A percentile compares a stretch with the other conserved stretches of the same genome.
Evolutionary conservation across 2,797 vertebrate species (phyloP).

Genomic region (Spheniscus humboldti): DNA sequence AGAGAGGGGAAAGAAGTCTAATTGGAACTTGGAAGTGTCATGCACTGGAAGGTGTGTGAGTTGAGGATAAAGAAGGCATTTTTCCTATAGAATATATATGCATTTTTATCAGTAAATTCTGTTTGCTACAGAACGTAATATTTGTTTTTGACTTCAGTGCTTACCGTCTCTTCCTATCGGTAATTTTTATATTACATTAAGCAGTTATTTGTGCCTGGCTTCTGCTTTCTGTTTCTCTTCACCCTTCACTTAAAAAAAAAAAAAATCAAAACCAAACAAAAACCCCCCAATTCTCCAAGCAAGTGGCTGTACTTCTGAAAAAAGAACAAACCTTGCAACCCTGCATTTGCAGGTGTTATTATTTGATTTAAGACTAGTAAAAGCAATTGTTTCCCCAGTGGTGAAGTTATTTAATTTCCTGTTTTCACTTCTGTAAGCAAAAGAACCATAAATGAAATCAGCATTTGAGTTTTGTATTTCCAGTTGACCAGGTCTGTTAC

Average conservation of each 20-base stretch:
- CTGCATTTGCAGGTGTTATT: constrained; percentile 5
- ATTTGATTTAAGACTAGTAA: constrained; percentile 50
- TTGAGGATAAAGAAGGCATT: neutral
- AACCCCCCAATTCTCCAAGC: neutral
- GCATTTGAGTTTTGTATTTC: neutral
- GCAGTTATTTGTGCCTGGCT: constrained; percentile 26
- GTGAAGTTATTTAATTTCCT: constrained; percentile 57
- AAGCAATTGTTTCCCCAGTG: constrained; percentile 6
- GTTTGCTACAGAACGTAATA: neutral
- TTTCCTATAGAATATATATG: neutral
- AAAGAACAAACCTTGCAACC: neutral
- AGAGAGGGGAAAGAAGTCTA: neutral
- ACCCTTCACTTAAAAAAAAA: constrained; percentile 2
- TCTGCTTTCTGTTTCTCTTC: constrained; percentile 51
- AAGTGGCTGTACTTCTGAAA: neutral
- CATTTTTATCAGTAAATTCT: constrained; percentile 13
- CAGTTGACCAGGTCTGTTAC: neutral
- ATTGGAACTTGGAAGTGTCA: neutral
- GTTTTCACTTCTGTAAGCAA: constrained; percentile 19
- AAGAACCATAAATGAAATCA: constrained; percentile 28
- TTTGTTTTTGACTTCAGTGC: neutral
- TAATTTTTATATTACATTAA: constrained; percentile 49
- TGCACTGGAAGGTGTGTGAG: neutral
- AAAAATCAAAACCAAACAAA: neutral
- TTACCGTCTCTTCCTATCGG: neutral